These are phyloP conservation scores for Neoitamus cyanurus DNA, from an alignment of 2,888 invertebrate genomes.

Conservation along the genomic window DNA sequence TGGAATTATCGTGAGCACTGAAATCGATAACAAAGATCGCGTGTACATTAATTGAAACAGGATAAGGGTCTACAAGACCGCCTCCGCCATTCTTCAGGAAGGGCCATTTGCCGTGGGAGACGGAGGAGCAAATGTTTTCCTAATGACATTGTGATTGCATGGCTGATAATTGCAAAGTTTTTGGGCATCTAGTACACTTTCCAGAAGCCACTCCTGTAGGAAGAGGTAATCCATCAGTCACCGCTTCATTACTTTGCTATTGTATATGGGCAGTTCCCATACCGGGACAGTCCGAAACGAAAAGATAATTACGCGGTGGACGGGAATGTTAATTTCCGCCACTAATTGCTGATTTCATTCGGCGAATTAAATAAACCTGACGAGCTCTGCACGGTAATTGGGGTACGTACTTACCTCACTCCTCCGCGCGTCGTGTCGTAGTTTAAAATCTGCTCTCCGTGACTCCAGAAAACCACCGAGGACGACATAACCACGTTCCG, in stretches of 20 bases:
- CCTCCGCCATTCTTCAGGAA: neutral
- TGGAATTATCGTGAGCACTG: neutral
- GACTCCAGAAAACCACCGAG: constrained; percentile 69
- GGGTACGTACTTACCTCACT: constrained; percentile 63
- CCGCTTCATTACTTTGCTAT: neutral
- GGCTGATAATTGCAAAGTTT: neutral
- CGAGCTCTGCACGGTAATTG: neutral
- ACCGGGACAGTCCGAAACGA: neutral
- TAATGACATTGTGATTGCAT: constrained; percentile 34
- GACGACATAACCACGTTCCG: constrained; percentile 69
- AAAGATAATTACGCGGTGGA: neutral
- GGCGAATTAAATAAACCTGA: neutral
- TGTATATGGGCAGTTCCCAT: neutral
- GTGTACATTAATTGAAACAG: neutral
- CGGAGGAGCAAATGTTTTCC: neutral
- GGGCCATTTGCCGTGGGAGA: neutral
- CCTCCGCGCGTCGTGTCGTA: constrained; percentile 69
- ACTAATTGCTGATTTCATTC: neutral
- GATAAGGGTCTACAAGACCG: neutral
- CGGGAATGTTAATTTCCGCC: neutral
- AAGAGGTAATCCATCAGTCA: neutral
- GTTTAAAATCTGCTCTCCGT: constrained; percentile 68
- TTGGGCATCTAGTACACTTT: neutral
- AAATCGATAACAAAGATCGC: neutral
- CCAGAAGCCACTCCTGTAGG: neutral